These are phyloP conservation scores for Tetramorium alpestre DNA, from an alignment of 1,140 invertebrate genomes.

Conservation along the genomic window DNA sequence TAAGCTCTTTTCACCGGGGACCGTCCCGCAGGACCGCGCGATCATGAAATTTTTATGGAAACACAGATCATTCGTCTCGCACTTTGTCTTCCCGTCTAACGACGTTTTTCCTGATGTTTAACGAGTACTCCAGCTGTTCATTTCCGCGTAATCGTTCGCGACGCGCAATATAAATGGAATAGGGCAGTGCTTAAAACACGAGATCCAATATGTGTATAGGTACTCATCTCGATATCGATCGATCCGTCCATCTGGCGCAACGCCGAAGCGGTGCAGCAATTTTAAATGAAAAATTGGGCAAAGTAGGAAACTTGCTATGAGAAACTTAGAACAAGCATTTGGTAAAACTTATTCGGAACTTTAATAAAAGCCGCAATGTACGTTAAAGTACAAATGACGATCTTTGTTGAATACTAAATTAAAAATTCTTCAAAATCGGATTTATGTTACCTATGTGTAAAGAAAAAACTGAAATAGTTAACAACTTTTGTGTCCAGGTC, in stretches of 20 bases:
- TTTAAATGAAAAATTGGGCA: slow-evolving; percentile 48
- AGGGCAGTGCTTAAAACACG: background rate
- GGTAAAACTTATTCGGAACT: background rate
- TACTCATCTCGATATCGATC: slow-evolving; percentile 22
- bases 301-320: slow-evolving; percentile 38
- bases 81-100: background rate
- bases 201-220: background rate
- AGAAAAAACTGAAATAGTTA: background rate
- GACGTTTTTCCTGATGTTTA: background rate
- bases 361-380: slow-evolving; percentile 32
- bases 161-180: slow-evolving; percentile 5
- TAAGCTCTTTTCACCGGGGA: slow-evolving; percentile 38
- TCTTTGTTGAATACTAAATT: slow-evolving; percentile 1
- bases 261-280: slow-evolving; percentile 24
- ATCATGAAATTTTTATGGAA: slow-evolving; percentile 73
- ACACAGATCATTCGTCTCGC: slow-evolving; percentile 64
- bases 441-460: background rate
- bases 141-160: slow-evolving; percentile 14
- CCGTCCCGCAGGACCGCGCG: slow-evolving; percentile 10
- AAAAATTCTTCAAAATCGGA: slow-evolving; percentile 5
- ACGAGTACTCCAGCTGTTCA: slow-evolving; percentile 9
- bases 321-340: slow-evolving; percentile 28
- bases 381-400: slow-evolving; percentile 12
- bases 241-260: slow-evolving; percentile 27
- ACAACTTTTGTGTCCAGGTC: background rate